Base-by-base conservation (phyloP, 2,113 vertebrate genomes). In the Anolis carolinensis region DNA sequence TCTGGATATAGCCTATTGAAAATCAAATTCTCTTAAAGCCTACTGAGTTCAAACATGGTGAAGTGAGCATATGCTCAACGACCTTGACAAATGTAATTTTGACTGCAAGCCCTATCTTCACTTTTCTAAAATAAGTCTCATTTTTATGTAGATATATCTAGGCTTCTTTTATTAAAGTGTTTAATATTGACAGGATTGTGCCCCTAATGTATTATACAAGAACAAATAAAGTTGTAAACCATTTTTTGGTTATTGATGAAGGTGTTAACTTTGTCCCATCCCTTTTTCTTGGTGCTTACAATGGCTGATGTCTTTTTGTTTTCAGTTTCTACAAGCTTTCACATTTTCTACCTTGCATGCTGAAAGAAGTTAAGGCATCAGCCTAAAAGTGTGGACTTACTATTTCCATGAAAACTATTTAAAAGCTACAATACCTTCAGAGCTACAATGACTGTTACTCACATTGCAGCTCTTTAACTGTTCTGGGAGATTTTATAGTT, bases 251-350 rank as follows among this genome's bases (percentile, higher is more conserved):
- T 52, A 20, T 77, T 73, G 55, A 44, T 25, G 8, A 77, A 55
- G 44, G 48, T n/a, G 30, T 1, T 55, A 52, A 55, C 13, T 77
- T n/a, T n/a, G 48, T n/a, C 48, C 16, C 30, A 77, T 52, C 25
- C 11, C 16, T 30, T 52, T 77, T 25, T 59, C 30, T 59, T 78
- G 50, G 21, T 78, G 50, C 50, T 32, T 50, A 59, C 30, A 55
- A 14, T 79, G 11, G 0, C 1, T 59, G 32, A 1, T 18, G 65
- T 87, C 87, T 39, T 34, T 59, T 84, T 3, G 36, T 32, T 89
- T 90, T 50, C 0, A 72, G 72, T 84, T 82, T 83, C 32, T 81
- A 13, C 11, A 72, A 84, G 30, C 82, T 78, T 74, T 39, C 36
- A 32, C 27, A 74, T 34, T 55, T 4, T 68, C 30, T 7, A 5